Percentiles rank a stretch among this genome's conserved stretches.
These are phyloP conservation scores for Drosophila prostipennis DNA, from an alignment of 2,888 invertebrate genomes.

Conservation along the genomic window DNA sequence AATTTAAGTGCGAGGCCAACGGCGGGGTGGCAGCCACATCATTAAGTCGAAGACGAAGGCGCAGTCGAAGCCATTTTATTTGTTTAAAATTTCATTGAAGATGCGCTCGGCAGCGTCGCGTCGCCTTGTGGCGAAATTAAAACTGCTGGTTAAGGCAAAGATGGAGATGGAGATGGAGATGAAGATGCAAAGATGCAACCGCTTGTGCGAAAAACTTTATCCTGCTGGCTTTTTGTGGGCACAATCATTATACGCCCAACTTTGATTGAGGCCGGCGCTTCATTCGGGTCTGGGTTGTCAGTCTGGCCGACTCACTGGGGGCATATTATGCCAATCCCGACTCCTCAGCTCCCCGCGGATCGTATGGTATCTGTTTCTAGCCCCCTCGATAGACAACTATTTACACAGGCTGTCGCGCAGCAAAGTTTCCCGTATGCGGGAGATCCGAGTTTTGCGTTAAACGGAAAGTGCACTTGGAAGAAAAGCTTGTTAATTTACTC, in stretches of 20 bases:
- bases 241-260: slow-evolving; percentile 55
- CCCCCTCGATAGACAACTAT: slow-evolving; percentile 51
- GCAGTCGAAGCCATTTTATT: slow-evolving; percentile 60
- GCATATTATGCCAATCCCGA: slow-evolving; percentile 38
- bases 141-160: slow-evolving; percentile 61
- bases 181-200: slow-evolving; percentile 44
- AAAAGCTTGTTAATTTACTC: not conserved
- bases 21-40: slow-evolving; percentile 58
- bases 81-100: slow-evolving; percentile 64
- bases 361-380: slow-evolving; percentile 21
- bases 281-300: not conserved
- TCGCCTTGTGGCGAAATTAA: slow-evolving; percentile 62
- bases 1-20: slow-evolving; percentile 24
- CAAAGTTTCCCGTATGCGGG: slow-evolving; percentile 52
- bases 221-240: slow-evolving; percentile 51
- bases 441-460: slow-evolving; percentile 37
- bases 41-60: slow-evolving; percentile 58
- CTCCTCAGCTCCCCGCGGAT: not conserved
- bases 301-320: slow-evolving; percentile 19
- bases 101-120: slow-evolving; percentile 41
- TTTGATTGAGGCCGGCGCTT: slow-evolving; percentile 47
- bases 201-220: slow-evolving; percentile 55
- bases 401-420: slow-evolving; percentile 75
- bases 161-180: slow-evolving; percentile 1
- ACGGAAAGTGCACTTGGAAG: slow-evolving; percentile 6